Evolutionary conservation across 2,888 invertebrate genomes (phyloP).

Genomic region (Melieria picta): DNA sequence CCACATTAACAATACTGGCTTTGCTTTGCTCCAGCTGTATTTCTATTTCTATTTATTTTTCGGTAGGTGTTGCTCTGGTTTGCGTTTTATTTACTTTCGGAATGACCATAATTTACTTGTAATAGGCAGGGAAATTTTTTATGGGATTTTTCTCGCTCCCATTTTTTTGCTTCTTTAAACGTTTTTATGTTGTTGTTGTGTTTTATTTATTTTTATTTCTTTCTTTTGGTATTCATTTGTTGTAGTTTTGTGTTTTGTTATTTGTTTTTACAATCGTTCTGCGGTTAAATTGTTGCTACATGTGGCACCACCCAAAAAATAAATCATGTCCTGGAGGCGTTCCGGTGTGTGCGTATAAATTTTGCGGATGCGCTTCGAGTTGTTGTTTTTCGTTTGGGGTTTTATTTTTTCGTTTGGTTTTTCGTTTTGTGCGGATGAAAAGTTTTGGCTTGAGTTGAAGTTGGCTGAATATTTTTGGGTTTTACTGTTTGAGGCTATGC

Average conservation of each 20-base stretch:
- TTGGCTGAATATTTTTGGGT: no score
- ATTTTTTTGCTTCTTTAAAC: no score
- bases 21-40: neutral
- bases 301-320: neutral
- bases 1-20: neutral
- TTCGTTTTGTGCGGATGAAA: neutral
- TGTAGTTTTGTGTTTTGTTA: no score
- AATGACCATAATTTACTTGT: conserved; percentile 19
- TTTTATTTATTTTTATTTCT: no score
- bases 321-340: neutral
- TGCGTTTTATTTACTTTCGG: conserved; percentile 14
- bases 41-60: neutral
- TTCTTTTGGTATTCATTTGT: no score
- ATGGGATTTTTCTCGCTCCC: neutral
- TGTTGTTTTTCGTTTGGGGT: neutral
- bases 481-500: no score
- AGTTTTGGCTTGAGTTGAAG: neutral
- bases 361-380: neutral
- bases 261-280: no score
- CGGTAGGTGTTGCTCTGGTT: neutral
- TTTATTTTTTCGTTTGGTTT: neutral
- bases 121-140: conserved; percentile 14
- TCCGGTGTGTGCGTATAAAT: neutral
- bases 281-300: no score
- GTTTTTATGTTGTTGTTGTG: no score